Base-by-base conservation (phyloP, 2,888 invertebrate species). In the Oxytorus armatus region DNA sequence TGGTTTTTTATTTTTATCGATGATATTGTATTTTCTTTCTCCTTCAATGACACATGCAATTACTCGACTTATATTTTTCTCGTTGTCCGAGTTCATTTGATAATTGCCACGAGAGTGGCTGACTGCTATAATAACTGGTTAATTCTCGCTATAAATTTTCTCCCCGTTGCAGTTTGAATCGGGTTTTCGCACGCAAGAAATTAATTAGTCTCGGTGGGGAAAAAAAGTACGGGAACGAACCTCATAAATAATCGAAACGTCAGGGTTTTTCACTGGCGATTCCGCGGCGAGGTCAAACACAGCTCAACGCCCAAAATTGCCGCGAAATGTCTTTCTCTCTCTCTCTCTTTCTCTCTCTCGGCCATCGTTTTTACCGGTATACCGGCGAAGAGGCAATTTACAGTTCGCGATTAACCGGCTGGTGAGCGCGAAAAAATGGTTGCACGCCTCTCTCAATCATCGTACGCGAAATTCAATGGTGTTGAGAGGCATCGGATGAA, bases 221-320 rank as follows among this genome's bases (percentile, higher is more conserved):
- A 44, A 75, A 77, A 36, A 59, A 16, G 29, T 25, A 33, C 23
- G 18, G 8, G 39, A 55, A 18, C 63, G 59, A 36, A 63, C 47
- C 57, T 23, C 73, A 77, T 83, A 69, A 83, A 83, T 83, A 81
- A 81, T 81, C 44, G 81, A 66, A 83, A 73, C 21, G 82, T 79
- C 83, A 66, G 65, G 57, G 25, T 68, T 63, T 49, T 55, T 36
- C 55, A 36, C 16, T 23, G 53, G 11, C 29, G 23, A 78, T 68
- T 63, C 74, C 76, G 29, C 49, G 23, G 57, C 36, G 16, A 21
- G 36, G 10, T 36, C 8, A 3, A 66, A 57, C 33, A 16, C 11
- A 33, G 25, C 33, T 66, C 21, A 42, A 61, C 33, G 70, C 39
- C 47, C 21, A 77, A 66, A 77, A 77, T 77, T 59, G 29, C 25